Evolutionary conservation across 2,888 invertebrate genomes (phyloP).

Genomic region (Cheilosia grossa): DNA sequence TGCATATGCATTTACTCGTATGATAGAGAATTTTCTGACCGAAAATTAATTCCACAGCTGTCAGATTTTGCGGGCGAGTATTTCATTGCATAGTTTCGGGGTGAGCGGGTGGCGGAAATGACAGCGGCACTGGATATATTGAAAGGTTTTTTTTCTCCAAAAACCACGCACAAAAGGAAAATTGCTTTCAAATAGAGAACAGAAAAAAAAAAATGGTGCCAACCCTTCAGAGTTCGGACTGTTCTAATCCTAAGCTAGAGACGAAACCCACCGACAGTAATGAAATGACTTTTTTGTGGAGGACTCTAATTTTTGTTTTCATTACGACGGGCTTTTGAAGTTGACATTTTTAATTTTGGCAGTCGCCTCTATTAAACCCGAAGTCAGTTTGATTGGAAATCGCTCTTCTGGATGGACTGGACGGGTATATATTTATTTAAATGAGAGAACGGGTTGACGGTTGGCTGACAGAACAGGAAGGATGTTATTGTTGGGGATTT

Average conservation of each 20-base stretch:
- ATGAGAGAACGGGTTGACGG: conserved; percentile 23
- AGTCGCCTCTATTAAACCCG: conserved; percentile 51
- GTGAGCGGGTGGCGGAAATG: conserved; percentile 24
- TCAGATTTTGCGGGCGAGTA: conserved; percentile 70
- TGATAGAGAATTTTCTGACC: conserved; percentile 68
- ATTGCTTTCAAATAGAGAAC: conserved; percentile 53
- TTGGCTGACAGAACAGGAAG: conserved; percentile 10
- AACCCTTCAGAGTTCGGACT: not conserved
- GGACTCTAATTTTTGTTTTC: conserved; percentile 4
- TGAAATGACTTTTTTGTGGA: conserved; percentile 24
- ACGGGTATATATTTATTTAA: conserved; percentile 51
- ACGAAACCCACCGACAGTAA: conserved; percentile 3
- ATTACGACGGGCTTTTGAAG: conserved; percentile 46
- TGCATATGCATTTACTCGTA: not conserved
- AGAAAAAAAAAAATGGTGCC: not conserved
- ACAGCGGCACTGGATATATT: conserved; percentile 45
- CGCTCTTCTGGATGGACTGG: conserved; percentile 18
- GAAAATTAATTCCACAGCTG: conserved; percentile 75
- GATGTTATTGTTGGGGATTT: conserved; percentile 61
- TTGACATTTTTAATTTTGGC: conserved; percentile 67
- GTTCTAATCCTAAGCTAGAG: conserved; percentile 43
- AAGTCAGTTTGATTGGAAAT: conserved; percentile 70
- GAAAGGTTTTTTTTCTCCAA: conserved; percentile 64
- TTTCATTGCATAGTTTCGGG: conserved; percentile 59
- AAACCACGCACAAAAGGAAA: conserved; percentile 69